These are phyloP conservation scores for Anhinga rufa DNA, from an alignment of 2,113 vertebrate genomes.

Conservation along the genomic window DNA sequence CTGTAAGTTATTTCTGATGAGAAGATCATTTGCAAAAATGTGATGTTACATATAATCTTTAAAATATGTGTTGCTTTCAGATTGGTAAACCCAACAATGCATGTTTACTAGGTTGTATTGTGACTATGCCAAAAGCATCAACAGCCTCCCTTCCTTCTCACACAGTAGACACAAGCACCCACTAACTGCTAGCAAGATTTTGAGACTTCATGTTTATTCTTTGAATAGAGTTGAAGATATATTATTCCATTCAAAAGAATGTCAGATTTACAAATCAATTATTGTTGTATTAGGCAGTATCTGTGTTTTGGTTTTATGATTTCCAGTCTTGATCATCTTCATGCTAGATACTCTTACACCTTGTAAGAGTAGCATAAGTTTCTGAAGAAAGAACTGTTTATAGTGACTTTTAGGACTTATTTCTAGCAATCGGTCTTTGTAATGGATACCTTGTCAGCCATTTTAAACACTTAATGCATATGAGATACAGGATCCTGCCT, in stretches of 20 bases:
- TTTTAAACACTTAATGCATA: not conserved
- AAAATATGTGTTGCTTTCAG: not conserved
- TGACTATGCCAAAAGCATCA: not conserved
- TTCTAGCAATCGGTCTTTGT: not conserved
- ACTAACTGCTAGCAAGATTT: not conserved
- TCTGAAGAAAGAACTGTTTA: not conserved
- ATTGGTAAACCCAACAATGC: not conserved
- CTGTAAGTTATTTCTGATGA: not conserved
- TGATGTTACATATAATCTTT: not conserved
- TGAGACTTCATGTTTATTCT: not conserved
- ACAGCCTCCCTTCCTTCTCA: not conserved
- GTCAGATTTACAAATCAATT: not conserved
- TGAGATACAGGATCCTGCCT: not conserved
- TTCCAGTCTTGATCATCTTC: not conserved
- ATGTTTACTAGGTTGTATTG: not conserved
- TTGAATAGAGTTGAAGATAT: not conserved
- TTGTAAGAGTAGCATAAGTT: not conserved
- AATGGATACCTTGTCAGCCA: not conserved
- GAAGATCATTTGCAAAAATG: not conserved
- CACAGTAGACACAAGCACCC: not conserved
- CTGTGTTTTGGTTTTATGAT: not conserved
- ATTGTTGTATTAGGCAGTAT: not conserved
- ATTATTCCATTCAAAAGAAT: not conserved
- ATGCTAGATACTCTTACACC: not conserved
- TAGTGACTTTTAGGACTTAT: not conserved